phyloP scores from a whole-genome alignment of 2,797 vertebrate species.

The Hephaestus fuliginosus region DNA sequence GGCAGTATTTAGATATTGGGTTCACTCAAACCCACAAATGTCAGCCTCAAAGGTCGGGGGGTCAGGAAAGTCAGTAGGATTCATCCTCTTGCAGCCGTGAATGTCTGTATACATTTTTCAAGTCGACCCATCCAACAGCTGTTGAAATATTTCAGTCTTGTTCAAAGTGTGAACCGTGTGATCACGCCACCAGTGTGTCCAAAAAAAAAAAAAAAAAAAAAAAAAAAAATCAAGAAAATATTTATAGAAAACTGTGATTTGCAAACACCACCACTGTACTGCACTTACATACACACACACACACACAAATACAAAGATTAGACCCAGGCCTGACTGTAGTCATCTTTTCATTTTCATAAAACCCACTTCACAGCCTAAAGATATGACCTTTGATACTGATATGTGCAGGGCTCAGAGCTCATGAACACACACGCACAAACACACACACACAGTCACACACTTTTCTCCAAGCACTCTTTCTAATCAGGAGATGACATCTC shows the following conservation, averaged over 20 bases:
- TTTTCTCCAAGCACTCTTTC: constrained; percentile 28
- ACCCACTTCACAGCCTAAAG: constrained; percentile 41
- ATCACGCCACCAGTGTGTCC: too few relatives aligned
- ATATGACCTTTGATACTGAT: constrained; percentile 51
- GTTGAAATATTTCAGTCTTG: neutral
- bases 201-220: neutral
- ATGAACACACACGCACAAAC: constrained; percentile 11
- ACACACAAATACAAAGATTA: constrained; percentile 3
- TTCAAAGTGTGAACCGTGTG: neutral
- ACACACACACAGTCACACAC: constrained; percentile 9
- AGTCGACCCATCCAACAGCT: neutral
- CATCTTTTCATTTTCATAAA: constrained; percentile 75
- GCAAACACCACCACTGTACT: neutral
- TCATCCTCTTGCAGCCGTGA: neutral
- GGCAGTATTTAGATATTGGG: neutral
- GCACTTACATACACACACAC: neutral
- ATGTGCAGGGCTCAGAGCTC: constrained; percentile 27
- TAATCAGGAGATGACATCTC: constrained; percentile 68
- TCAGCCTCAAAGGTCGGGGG: neutral
- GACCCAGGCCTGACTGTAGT: constrained; percentile 5
- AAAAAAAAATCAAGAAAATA: neutral
- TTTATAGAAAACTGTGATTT: constrained; percentile 7
- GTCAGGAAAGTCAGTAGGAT: neutral
- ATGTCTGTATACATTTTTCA: neutral
- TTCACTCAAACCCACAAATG: neutral